Evolutionary conservation across 2,888 invertebrate species (phyloP).

Genomic region (Acholoe squamosa): DNA sequence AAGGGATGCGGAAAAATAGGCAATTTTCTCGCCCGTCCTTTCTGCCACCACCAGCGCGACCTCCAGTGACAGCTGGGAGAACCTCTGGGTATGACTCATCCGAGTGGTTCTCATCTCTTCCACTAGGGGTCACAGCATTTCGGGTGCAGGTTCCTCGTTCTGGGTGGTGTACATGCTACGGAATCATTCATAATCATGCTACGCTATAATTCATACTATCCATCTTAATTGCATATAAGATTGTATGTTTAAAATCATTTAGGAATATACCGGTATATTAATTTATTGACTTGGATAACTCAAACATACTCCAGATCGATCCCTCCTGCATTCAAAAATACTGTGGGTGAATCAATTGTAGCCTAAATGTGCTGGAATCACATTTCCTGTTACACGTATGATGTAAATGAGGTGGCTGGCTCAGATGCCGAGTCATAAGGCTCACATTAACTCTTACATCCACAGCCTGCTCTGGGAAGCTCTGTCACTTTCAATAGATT

Average conservation of each 20-base stretch:
- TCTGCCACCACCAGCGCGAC: neutral
- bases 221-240: too few species aligned
- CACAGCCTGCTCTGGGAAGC: neutral
- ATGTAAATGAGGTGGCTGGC: constrained; percentile 12
- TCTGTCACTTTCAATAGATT: too few species aligned
- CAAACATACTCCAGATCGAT: neutral
- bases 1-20: constrained; percentile 16
- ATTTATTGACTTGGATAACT: too few species aligned
- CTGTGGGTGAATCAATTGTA: neutral
- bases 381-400: neutral
- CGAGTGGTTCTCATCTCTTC: neutral
- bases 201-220: too few species aligned
- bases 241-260: too few species aligned
- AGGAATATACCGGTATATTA: too few species aligned
- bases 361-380: neutral
- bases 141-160: neutral
- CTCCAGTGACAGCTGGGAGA: neutral
- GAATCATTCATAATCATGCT: too few species aligned
- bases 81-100: constrained; percentile 15
- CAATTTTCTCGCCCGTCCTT: neutral
- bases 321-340: neutral
- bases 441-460: neutral
- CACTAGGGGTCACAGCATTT: constrained; percentile 33
- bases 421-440: neutral
- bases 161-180: neutral